Evolutionary conservation across 2,888 invertebrate species (phyloP), one percentile per base, ranked within the genome.

Genomic region (Philopedon plagiatum): DNA sequence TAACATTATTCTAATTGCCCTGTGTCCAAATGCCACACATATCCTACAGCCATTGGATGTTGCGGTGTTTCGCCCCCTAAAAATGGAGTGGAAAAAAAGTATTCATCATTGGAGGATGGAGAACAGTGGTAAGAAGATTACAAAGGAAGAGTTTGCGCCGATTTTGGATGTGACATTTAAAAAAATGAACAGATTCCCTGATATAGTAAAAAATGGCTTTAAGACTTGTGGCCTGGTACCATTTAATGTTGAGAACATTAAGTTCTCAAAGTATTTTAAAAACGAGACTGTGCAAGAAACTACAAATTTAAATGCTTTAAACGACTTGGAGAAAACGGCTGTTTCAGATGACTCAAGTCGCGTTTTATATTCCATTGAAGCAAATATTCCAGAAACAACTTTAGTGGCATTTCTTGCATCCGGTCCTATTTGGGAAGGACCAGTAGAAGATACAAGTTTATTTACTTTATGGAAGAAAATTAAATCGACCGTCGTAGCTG

Each of bases 11-110:
- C n/a, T n/a, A n/a, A 26, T 69, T 11, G 46, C 65, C 18, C 32
- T 76, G 8, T 63, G n/a, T 26, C 76, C 76, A 19, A 75, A 76
- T 56, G 29, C 73, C 1, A 76, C 76, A 2, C 74, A 75, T 60
- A 67, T n/a, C n/a, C n/a, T n/a, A n/a, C n/a, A n/a, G n/a, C n/a
- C n/a, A n/a, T n/a, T n/a, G n/a, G n/a, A n/a, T 63, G 67, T 74
- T 0, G 18, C 46, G 1, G 39, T 73, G 15, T 76, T 76, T 41
- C 11, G 62, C 3, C 70, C 73, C 11, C 29, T 73, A 41, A 75
- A 73, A 66, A 11, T 15, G 11, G 41, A 37, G n/a, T n/a, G n/a
- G n/a, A n/a, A n/a, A n/a, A n/a, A n/a, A n/a, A n/a, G n/a, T n/a
- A n/a, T n/a, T n/a, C n/a, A n/a, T n/a, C n/a, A n/a, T n/a, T n/a